phyloP scores from a whole-genome alignment of 2,797 vertebrate genomes.

The Apodemus agrarius region DNA sequence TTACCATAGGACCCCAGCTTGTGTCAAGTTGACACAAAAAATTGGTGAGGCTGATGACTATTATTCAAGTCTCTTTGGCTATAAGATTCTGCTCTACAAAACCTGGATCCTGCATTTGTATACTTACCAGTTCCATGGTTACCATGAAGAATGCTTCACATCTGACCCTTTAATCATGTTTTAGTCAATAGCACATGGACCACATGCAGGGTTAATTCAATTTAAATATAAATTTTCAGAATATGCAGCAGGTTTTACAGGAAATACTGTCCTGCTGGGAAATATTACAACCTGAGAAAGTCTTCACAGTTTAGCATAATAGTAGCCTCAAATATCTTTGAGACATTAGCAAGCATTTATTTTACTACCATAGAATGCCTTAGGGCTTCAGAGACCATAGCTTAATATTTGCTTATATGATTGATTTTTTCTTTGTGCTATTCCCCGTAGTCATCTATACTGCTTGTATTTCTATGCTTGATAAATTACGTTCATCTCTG shows the following conservation, averaged over 20 bases:
- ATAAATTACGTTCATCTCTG: slow-evolving; percentile 45
- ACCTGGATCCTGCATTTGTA: neutral
- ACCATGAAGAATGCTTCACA: neutral
- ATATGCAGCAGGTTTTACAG: neutral
- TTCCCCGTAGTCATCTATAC: slow-evolving; percentile 18
- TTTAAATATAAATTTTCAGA: neutral
- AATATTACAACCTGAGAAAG: neutral
- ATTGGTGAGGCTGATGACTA: neutral
- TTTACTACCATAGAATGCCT: neutral
- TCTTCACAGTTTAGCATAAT: neutral
- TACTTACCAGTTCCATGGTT: neutral
- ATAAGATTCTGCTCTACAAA: neutral
- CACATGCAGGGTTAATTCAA: neutral
- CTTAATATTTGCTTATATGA: slow-evolving; percentile 38
- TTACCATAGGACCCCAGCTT: too few relatives aligned
- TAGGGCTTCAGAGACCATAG: neutral
- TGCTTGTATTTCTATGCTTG: neutral
- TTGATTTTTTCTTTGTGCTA: slow-evolving; percentile 13
- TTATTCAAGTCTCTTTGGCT: neutral
- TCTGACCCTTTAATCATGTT: neutral
- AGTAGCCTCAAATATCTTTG: slow-evolving; percentile 12
- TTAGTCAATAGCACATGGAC: neutral
- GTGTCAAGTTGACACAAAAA: neutral
- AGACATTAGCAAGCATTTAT: neutral
- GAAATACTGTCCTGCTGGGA: neutral